Percentiles rank a stretch among this genome's conserved stretches.
Conservation (phyloP, 2,797 vertebrate species). For the Lycodopsis pacificus region DNA sequence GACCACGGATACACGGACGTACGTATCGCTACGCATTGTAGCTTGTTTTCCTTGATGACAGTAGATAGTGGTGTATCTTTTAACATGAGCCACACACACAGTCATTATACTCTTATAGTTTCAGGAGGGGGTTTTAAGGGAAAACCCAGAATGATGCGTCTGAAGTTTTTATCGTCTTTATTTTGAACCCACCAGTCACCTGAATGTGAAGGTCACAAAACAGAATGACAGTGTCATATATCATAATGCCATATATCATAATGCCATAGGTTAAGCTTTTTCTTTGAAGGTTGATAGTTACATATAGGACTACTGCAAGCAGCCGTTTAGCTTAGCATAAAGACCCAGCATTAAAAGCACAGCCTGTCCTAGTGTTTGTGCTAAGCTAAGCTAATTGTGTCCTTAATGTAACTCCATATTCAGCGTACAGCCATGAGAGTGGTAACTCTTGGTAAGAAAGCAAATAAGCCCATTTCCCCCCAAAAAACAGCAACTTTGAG, state of each 20-base stretch:
- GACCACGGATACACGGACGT: constrained; percentile 18
- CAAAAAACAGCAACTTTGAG: not conserved
- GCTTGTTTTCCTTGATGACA: constrained; percentile 19
- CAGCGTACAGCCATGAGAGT: too few species aligned
- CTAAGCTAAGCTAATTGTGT: not conserved
- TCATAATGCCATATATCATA: not conserved
- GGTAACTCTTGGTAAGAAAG: not conserved
- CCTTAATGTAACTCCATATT: not conserved
- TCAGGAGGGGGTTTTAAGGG: not conserved
- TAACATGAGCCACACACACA: not conserved
- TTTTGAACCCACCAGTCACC: not conserved
- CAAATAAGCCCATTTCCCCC: rapidly evolving
- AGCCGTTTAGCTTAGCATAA: not conserved
- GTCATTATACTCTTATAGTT: not conserved
- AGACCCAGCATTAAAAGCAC: not conserved
- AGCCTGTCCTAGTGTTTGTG: not conserved
- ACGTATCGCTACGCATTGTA: constrained; percentile 11
- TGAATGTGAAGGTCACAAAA: constrained; percentile 4
- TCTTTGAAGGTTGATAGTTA: not conserved
- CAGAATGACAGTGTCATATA: not conserved
- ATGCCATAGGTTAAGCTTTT: not conserved
- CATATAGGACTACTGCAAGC: not conserved
- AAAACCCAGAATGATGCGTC: constrained; percentile 4
- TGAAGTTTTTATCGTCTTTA: constrained; percentile 10
- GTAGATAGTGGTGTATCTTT: constrained; percentile 19